These are phyloP conservation scores for Lochmaea capreae DNA, from an alignment of 2,888 invertebrate genomes.

Conservation along the genomic window DNA sequence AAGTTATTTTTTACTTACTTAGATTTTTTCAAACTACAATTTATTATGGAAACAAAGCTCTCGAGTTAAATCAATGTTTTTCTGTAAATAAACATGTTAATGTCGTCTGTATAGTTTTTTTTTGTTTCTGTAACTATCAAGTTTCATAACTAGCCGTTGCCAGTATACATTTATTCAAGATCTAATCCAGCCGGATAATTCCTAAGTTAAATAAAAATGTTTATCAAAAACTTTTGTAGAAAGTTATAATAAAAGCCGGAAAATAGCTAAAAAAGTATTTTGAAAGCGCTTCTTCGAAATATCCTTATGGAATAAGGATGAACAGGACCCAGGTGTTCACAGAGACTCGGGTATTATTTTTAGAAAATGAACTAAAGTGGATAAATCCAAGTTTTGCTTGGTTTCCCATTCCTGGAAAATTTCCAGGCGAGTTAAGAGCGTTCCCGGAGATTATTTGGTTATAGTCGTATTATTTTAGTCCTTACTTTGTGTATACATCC, in stretches of 20 bases:
- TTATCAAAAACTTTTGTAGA: constrained; percentile 9
- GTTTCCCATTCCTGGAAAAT: constrained; percentile 52
- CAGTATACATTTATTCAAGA: background rate
- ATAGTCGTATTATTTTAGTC: constrained; percentile 42
- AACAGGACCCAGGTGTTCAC: constrained; percentile 59
- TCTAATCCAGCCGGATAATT: constrained; percentile 5
- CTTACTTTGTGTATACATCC: constrained; percentile 34
- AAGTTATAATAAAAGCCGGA: constrained; percentile 23
- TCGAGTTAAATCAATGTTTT: too few species aligned
- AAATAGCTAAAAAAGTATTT: constrained; percentile 22
- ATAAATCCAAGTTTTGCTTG: constrained; percentile 59
- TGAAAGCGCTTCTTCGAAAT: constrained; percentile 15
- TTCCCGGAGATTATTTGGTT: constrained; percentile 51
- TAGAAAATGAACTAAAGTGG: constrained; percentile 63
- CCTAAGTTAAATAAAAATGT: constrained; percentile 10
- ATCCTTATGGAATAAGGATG: constrained; percentile 23
- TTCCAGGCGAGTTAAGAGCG: constrained; percentile 51
- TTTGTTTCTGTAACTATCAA: background rate
- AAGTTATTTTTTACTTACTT: too few species aligned
- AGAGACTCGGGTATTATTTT: constrained; percentile 62
- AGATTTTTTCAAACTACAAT: too few species aligned
- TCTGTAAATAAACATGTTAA: background rate
- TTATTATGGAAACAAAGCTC: too few species aligned
- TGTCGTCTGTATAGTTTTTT: background rate
- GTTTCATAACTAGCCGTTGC: background rate